phyloP scores from a whole-genome alignment of 2,113 vertebrate species.

The Cyphomyrus discorhynchus region DNA sequence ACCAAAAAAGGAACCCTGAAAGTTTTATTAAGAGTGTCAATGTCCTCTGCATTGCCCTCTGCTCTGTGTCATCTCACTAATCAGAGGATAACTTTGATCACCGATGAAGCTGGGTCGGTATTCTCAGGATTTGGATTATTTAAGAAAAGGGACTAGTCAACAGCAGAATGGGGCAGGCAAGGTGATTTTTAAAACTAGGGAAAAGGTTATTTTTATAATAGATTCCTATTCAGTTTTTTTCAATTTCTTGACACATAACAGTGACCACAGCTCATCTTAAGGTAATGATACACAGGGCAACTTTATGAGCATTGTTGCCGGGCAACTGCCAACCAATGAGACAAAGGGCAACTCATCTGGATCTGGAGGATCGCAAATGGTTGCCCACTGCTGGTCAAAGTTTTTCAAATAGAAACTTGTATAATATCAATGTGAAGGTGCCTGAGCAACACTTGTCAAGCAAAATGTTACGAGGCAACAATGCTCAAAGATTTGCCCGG shows the following conservation, averaged over 20 bases:
- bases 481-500: background rate
- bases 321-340: background rate
- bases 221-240: background rate
- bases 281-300: background rate
- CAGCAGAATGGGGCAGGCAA: background rate
- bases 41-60: background rate
- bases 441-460: background rate
- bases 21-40: background rate
- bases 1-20: background rate
- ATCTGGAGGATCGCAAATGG: background rate
- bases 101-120: background rate
- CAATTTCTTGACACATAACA: background rate
- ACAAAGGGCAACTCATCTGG: background rate
- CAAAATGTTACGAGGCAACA: background rate
- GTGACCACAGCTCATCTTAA: background rate
- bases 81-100: conserved; percentile 5
- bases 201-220: background rate
- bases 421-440: background rate
- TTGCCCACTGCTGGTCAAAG: background rate
- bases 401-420: background rate
- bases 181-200: background rate
- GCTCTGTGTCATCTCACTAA: background rate
- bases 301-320: background rate
- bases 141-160: background rate
- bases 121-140: background rate